Base-by-base conservation (phyloP, 2,888 invertebrate genomes). In the Ctenicera cuprea region DNA sequence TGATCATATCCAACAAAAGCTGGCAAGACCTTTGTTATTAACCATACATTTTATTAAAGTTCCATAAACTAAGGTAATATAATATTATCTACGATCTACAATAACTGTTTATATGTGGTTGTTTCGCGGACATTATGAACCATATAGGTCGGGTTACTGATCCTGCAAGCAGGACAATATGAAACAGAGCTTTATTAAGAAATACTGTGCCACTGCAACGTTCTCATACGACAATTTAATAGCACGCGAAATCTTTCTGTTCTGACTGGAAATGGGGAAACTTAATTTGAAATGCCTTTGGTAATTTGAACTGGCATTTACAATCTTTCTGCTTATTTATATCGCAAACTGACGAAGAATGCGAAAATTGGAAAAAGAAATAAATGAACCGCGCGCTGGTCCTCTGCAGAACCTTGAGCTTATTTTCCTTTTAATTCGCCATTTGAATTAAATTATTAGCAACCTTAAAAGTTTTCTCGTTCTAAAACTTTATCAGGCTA, bases 121-220 rank as follows among this genome's bases (percentile, higher is more conserved):
- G 75, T 76, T 77, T 70, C 66, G 61, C 48, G 69, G 70, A 72
- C 75, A 75, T 77, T 77, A 77, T 77, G 75, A 77, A 76, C 74
- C 75, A 74, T 78, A 71, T 76, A 74, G 75, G 64, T 71, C 74
- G 70, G 72, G 74, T 74, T 77, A 67, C 70, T 68, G 76, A 65
- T 69, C 62, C 71, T 63, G 66, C 57, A 52, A 67, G 62, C 71
- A 76, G 72, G 75, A 76, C 73, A 77, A 75, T 72, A 78, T 78
- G 75, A 73, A 76, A 74, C 73, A 59, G 72, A 71, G 73, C 73
- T 78, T 79, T 78, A 78, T 79, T 79, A 77, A 79, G 79, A 79
- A 77, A 79, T 77, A 79, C 75, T 71, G 74, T 52, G 59, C 59
- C 20, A 20, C 72, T 63, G 66, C 66, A 66, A 66, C 59, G 66